These are phyloP conservation scores for Oscheius sp. DNA, from an alignment of 2,888 invertebrate genomes.

Conservation along the genomic window DNA sequence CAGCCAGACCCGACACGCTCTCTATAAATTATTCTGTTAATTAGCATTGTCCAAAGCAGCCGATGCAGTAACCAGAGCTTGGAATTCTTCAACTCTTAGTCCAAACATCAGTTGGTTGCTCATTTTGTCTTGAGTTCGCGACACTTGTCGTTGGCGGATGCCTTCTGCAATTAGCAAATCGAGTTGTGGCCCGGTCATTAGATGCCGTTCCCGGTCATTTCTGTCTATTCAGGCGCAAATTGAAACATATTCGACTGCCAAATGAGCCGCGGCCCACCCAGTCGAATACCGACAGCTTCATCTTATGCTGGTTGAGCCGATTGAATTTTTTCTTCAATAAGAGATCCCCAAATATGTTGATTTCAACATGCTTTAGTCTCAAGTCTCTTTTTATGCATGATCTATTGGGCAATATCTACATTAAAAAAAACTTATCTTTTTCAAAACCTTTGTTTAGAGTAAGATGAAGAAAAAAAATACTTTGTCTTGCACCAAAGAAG, in stretches of 20 bases:
- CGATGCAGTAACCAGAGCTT: slow-evolving; percentile 8
- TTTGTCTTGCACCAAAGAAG: no score
- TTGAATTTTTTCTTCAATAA: not conserved
- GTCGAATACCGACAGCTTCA: slow-evolving; percentile 18
- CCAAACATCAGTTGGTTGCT: not conserved
- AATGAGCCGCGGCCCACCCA: slow-evolving; percentile 15
- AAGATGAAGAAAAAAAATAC: no score
- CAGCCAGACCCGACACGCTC: slow-evolving; percentile 22
- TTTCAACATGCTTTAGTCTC: no score
- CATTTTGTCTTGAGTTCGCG: slow-evolving; percentile 8
- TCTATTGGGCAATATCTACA: no score
- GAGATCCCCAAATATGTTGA: no score
- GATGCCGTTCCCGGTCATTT: slow-evolving; percentile 33
- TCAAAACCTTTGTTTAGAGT: no score
- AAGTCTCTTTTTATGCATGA: no score
- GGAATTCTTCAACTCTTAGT: not conserved
- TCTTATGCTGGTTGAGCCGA: not conserved
- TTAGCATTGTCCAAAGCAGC: slow-evolving; percentile 29
- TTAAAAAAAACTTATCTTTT: no score
- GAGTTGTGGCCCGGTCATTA: slow-evolving; percentile 31
- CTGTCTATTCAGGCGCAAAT: slow-evolving; percentile 32
- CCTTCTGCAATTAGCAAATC: slow-evolving; percentile 30
- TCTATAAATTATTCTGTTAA: slow-evolving; percentile 26
- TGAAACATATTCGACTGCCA: slow-evolving; percentile 31
- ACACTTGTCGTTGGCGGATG: slow-evolving; percentile 10